Evolutionary conservation across 2,797 vertebrate species (phyloP), one percentile per base, ranked within the genome.

Genomic region (Muraenolepis orangiensis): DNA sequence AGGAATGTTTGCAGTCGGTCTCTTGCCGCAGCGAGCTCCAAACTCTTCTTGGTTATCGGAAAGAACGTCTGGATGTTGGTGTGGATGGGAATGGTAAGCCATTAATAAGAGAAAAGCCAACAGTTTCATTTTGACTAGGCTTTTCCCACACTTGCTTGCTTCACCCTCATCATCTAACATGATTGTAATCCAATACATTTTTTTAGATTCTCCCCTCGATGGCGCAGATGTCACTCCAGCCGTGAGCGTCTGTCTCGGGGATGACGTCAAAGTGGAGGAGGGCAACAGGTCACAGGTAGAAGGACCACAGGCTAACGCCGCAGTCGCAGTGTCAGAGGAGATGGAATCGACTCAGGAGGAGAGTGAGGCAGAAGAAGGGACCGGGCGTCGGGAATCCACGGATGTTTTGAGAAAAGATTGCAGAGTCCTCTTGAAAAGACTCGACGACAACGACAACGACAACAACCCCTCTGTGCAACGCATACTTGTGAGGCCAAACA

Each of bases 1-100:
- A 78, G 42, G 85, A 87, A 6, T 82, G 77, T 61, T 36, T 89
- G 72, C 75, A 80, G 71, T 74, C 88, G n/a, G 81, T 91, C 71
- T 83, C 81, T 68, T 78, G 76, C 14, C 76, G 32, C 8, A 84
- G 87, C 18, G 86, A 87, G 20, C 79, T 91, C 6, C 81, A 70
- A 76, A 74, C 73, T 2, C 72, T 87, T 42, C 77, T 85, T 72
- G 79, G 72, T 12, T 67, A 81, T 76, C 88, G 84, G 1, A 89
- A 76, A 70, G 38, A 81, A 36, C 51, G 78, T 29, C 23, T 51
- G 18, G 18, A 42, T 42, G 31, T 7, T 8, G 80, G 66, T 0
- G 76, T 83, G 51, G 83, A 87, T 51, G 61, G 69, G 20, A 73
- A 73, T 34, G 84, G 90, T 74, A 76, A 70, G 78, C 23, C 16